Evolutionary conservation across 2,888 invertebrate species (phyloP).

Genomic region (Romanomermis culicivorax): DNA sequence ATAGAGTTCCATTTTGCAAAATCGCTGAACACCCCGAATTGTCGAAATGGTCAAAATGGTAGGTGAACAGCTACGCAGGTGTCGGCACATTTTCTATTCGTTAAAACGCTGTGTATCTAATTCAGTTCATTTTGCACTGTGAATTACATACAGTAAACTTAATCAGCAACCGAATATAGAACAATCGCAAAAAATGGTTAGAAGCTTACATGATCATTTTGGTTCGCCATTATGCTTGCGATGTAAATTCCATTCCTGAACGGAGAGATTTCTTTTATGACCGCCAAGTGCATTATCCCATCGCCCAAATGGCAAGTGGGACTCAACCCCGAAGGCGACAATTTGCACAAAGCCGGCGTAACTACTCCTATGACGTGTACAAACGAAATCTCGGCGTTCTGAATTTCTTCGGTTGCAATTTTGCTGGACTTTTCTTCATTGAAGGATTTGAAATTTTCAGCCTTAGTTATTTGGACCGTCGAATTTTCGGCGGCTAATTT

Average conservation of each 20-base stretch:
- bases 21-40: no score
- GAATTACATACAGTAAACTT: background rate
- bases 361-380: constrained; percentile 46
- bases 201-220: constrained; percentile 7
- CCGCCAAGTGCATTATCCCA: constrained; percentile 52
- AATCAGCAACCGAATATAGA: background rate
- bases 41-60: no score
- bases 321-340: constrained; percentile 53
- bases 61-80: no score
- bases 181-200: background rate
- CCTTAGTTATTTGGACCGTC: background rate
- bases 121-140: no score
- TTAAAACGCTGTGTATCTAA: no score
- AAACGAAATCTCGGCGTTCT: background rate
- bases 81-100: no score
- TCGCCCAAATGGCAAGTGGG: constrained; percentile 56
- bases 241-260: constrained; percentile 21
- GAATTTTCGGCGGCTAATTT: background rate
- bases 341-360: constrained; percentile 50
- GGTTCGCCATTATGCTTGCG: background rate
- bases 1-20: no score
- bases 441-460: no score
- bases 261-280: constrained; percentile 49
- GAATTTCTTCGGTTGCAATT: background rate
- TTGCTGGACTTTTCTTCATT: no score